Evolutionary conservation across 2,888 invertebrate genomes (phyloP), one percentile per base, ranked within the genome.

Genomic region (Apamea monoglypha): DNA sequence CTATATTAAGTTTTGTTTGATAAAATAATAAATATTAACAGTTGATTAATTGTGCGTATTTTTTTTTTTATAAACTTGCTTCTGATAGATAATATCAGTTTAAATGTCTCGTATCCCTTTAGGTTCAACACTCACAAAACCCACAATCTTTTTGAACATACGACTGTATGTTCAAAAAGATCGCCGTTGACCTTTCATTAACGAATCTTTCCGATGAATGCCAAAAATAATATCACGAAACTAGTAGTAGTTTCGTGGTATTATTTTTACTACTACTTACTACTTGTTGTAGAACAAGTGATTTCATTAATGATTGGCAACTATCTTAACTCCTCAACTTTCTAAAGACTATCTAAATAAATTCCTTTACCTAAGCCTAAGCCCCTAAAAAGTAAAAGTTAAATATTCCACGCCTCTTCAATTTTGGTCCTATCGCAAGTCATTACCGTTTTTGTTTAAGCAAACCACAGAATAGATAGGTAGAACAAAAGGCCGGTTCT

Each of bases 381-480:
- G 18, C 21, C 18, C 8, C 64, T 68, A 68, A 36, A 76, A 82
- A 69, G 73, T 61, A 56, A 53, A 59, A 64, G 80, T 82, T 68
- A 74, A 85, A 86, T 85, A 85, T 86, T 83, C 74, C 73, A 82
- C 81, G 84, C 88, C 86, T 82, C 66, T 64, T 70, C 82, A 83
- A 86, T 88, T 88, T 81, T 66, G 59, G 59, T 78, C 71, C 69
- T 79, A 77, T 59, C 67, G 47, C 80, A 16, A 81, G 84, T 88
- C 87, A 88, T 88, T 86, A 81, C 67, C 73, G 82, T 88, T 88
- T 88, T 88, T 88, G 86, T 88, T 81, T 76, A 77, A 61, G 36
- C 25, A 50, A 3, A 21, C 7, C 40, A 50, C 47, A 32, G 0
- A 5, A 3, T 16, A 80, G 12, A n/a, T 6, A 25, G 0, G 1